These are phyloP conservation scores for Lindbergichthys nudifrons DNA, from an alignment of 2,797 vertebrate species.

Conservation along the genomic window DNA sequence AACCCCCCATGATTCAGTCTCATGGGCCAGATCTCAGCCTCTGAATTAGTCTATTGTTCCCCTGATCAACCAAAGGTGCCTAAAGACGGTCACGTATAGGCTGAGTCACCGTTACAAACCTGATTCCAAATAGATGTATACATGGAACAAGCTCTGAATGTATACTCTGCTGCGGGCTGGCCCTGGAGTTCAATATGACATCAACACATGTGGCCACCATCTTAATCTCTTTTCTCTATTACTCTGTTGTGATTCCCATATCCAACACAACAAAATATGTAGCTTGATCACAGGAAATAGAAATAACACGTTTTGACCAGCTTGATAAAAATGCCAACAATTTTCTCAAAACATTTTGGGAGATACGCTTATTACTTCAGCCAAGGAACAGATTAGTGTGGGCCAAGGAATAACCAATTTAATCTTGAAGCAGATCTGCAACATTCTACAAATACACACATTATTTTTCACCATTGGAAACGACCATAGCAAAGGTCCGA, in stretches of 20 bases:
- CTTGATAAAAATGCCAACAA: neutral
- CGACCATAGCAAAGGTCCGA: no score
- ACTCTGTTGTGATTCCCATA: slow-evolving; percentile 48
- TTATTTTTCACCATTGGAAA: no score
- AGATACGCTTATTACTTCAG: neutral
- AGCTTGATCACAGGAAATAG: slow-evolving; percentile 24
- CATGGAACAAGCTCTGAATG: slow-evolving; percentile 16
- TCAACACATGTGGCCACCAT: slow-evolving; percentile 51
- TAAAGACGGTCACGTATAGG: slow-evolving; percentile 31
- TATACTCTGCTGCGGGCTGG: slow-evolving; percentile 15
- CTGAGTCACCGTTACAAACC: slow-evolving; percentile 22
- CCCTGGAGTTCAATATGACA: slow-evolving; percentile 30
- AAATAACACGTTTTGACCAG: slow-evolving; percentile 19
- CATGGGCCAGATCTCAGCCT: slow-evolving; percentile 49
- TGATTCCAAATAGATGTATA: no score
- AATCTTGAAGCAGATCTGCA: no score
- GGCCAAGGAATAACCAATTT: no score
- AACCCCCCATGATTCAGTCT: slow-evolving; percentile 28
- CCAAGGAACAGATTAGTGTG: no score
- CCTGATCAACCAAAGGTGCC: slow-evolving; percentile 47
- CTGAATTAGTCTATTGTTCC: slow-evolving; percentile 79
- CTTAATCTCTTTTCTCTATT: slow-evolving; percentile 30
- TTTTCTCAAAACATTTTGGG: no score
- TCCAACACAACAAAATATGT: slow-evolving; percentile 31
- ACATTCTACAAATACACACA: no score